A percentile compares a stretch with the other conserved stretches of the same genome.
These are phyloP conservation scores for Baronia brevicornis DNA, from an alignment of 2,888 invertebrate genomes.

Conservation along the genomic window DNA sequence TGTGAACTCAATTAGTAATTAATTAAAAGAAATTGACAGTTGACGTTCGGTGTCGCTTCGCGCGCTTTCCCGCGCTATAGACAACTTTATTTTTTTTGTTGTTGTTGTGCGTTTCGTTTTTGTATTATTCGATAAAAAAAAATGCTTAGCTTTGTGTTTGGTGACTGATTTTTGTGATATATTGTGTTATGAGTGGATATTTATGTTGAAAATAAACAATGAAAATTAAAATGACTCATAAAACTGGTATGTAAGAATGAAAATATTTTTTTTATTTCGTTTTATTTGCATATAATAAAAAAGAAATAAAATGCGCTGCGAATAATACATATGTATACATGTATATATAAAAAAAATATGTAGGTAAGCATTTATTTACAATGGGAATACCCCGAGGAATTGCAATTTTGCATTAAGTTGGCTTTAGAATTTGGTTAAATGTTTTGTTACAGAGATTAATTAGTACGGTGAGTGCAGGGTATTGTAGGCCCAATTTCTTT, in stretches of 20 bases:
- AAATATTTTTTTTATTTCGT: constrained; percentile 1
- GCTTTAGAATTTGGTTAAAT: too few relatives aligned
- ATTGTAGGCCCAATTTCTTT: too few relatives aligned
- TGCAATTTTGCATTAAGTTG: too few relatives aligned
- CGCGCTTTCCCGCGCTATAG: constrained; percentile 35
- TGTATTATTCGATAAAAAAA: too few relatives aligned
- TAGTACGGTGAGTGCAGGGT: too few relatives aligned
- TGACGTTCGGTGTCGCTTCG: constrained; percentile 30
- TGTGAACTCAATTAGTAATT: constrained; percentile 24
- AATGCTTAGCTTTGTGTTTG: too few relatives aligned
- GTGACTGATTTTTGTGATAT: too few relatives aligned
- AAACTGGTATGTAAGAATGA: constrained; percentile 17
- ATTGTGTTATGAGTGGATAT: constrained; percentile 16
- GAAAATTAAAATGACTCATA: constrained; percentile 38
- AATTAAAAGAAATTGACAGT: constrained; percentile 27
- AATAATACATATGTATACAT: too few relatives aligned
- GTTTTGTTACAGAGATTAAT: too few relatives aligned
- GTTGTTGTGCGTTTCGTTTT: constrained; percentile 8
- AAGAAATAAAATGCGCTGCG: not conserved
- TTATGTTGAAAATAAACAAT: constrained; percentile 12
- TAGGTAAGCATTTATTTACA: too few relatives aligned
- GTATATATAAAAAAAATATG: too few relatives aligned
- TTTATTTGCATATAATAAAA: not conserved
- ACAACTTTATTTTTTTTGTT: constrained; percentile 23
- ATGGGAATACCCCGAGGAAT: too few relatives aligned